Percentiles rank a stretch among this genome's conserved stretches.
phyloP scores from a whole-genome alignment of 2,888 invertebrate genomes.

The Sericinus montela region DNA sequence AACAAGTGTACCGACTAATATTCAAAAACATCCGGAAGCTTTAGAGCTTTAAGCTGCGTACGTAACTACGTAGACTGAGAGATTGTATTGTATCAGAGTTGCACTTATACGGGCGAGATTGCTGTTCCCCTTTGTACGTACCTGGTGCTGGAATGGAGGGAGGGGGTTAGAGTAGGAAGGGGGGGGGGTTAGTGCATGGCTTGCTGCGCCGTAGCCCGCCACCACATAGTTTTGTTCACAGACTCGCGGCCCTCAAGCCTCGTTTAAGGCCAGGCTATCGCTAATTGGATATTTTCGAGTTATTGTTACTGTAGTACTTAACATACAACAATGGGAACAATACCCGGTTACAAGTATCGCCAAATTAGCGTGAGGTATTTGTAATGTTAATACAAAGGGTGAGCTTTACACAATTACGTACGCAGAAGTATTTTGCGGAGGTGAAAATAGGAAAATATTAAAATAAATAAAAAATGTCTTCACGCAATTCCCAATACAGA shows the following conservation, averaged over 20 bases:
- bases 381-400: constrained; percentile 23
- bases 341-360: constrained; percentile 30
- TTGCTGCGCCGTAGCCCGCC: constrained; percentile 55
- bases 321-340: constrained; percentile 33
- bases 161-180: constrained; percentile 26
- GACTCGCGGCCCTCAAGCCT: constrained; percentile 55
- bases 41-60: not conserved
- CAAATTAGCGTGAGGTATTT: constrained; percentile 29
- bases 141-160: constrained; percentile 36
- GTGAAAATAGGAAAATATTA: too few species aligned
- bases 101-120: constrained; percentile 46
- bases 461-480: too few species aligned
- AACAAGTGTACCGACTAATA: too few species aligned
- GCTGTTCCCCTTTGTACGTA: constrained; percentile 53
- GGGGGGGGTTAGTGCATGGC: constrained; percentile 41
- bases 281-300: constrained; percentile 62
- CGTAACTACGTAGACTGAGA: constrained; percentile 18
- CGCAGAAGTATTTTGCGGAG: too few species aligned
- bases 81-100: constrained; percentile 38
- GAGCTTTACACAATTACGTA: not conserved
- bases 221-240: constrained; percentile 71
- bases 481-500: too few species aligned
- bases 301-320: constrained; percentile 37
- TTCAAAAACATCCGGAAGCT: not conserved
- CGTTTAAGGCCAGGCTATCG: constrained; percentile 54